Conservation (phyloP, 2,113 vertebrate genomes). For the Spizaetus ornatus region DNA sequence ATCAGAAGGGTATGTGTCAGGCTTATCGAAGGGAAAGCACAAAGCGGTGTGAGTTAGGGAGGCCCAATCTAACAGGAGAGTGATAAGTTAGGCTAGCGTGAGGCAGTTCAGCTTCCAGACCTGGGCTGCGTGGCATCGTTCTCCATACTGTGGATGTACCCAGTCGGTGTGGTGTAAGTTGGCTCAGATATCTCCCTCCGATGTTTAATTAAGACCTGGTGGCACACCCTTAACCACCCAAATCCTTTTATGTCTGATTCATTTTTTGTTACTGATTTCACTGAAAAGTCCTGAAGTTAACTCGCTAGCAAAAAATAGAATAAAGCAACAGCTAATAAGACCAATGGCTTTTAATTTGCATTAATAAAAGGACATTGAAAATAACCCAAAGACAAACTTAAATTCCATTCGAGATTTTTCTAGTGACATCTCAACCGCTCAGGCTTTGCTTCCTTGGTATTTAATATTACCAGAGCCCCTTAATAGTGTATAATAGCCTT, state of each 20-base stretch:
- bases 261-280: slow-evolving; percentile 61
- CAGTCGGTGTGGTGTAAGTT: neutral
- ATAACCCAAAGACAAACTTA: neutral
- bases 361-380: slow-evolving; percentile 44
- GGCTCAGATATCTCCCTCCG: slow-evolving; percentile 49
- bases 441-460: neutral
- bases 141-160: neutral
- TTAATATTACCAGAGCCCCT: slow-evolving; percentile 21
- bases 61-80: neutral
- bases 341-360: slow-evolving; percentile 50
- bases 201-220: slow-evolving; percentile 61
- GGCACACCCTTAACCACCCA: slow-evolving; percentile 57
- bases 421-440: slow-evolving; percentile 42
- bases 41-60: neutral
- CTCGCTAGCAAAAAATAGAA: neutral
- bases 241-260: slow-evolving; percentile 67
- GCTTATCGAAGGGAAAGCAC: neutral
- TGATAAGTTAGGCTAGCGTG: accelerated
- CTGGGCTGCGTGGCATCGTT: neutral
- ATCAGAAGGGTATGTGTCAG: neutral
- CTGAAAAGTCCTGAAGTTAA: slow-evolving; percentile 52
- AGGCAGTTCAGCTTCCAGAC: neutral
- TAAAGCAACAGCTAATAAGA: slow-evolving; percentile 35
- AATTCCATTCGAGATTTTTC: slow-evolving; percentile 48
- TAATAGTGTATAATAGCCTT: slow-evolving; percentile 4